A percentile compares a stretch with the other conserved stretches of the same genome.
Conservation (phyloP, 1,140 invertebrate species). For the Mesaphorura yosii region DNA sequence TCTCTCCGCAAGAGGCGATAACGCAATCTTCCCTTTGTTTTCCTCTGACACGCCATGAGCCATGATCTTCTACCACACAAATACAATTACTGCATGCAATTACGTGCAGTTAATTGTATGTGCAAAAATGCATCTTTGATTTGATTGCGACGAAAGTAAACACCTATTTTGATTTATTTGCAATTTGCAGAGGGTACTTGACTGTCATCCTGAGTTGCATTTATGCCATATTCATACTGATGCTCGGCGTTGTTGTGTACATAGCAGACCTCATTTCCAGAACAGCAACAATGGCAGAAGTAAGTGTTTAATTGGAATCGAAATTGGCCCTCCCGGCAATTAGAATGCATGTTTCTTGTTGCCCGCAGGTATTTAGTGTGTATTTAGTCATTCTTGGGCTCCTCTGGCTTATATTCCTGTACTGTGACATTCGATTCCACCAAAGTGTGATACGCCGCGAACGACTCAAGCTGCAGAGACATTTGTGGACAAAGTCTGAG, state of each 20-base stretch:
- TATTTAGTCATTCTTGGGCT: conserved; percentile 46
- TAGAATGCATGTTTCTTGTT: background rate
- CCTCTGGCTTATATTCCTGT: conserved; percentile 47
- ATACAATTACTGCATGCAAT: too few species aligned
- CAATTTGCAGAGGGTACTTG: conserved; percentile 47
- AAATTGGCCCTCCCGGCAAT: background rate
- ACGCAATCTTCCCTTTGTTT: too few species aligned
- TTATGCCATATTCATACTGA: conserved; percentile 53
- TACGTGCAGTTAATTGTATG: too few species aligned
- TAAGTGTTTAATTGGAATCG: conserved; percentile 32
- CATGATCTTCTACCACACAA: too few species aligned
- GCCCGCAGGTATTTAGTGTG: conserved; percentile 48
- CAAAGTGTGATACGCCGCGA: conserved; percentile 37
- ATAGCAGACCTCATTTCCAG: conserved; percentile 46
- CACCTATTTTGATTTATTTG: too few species aligned
- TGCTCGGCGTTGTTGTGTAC: conserved; percentile 50
- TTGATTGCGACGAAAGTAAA: too few species aligned
- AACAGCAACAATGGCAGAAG: conserved; percentile 41
- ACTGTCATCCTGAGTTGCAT: conserved; percentile 48
- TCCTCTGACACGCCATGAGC: too few species aligned
- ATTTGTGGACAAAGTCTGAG: conserved; percentile 11
- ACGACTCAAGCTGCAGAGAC: conserved; percentile 12
- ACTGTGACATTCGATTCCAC: conserved; percentile 49
- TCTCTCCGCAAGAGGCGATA: too few species aligned
- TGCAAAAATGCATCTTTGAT: too few species aligned